Conservation (phyloP, 2,113 vertebrate species). For the Psittacula cyanocephala region DNA sequence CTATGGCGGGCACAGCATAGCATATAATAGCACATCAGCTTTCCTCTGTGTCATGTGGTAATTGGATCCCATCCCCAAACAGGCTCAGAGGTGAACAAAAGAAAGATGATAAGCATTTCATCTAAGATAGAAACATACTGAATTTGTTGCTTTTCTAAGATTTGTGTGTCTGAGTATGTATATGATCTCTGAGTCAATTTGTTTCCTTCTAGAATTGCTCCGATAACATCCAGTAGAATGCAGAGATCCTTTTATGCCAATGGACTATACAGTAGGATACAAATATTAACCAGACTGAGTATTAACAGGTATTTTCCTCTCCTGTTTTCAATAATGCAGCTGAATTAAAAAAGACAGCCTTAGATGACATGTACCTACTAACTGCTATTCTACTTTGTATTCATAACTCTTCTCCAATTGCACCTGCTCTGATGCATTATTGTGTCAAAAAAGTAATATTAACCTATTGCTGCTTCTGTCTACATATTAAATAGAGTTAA, state of each 20-base stretch:
- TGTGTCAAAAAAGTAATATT: conserved; percentile 28
- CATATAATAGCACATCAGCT: not conserved
- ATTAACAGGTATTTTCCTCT: not conserved
- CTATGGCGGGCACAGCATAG: not conserved
- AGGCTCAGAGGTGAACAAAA: not conserved
- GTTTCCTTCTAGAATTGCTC: not conserved
- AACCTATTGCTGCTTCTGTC: conserved; percentile 7
- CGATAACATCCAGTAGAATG: not conserved
- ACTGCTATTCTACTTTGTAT: conserved; percentile 24
- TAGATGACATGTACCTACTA: not conserved
- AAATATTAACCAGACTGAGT: not conserved
- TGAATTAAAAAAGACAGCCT: conserved; percentile 8
- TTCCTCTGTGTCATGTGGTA: not conserved
- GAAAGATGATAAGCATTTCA: not conserved
- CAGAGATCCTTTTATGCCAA: not conserved
- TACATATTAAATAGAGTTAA: not conserved
- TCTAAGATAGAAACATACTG: not conserved
- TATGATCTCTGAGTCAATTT: not conserved
- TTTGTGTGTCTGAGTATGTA: not conserved
- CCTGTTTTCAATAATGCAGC: not conserved
- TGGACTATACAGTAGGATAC: not conserved
- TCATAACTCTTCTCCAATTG: conserved; percentile 22
- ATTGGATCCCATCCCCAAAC: not conserved
- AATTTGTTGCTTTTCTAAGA: not conserved
- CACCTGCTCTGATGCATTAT: conserved; percentile 15